A percentile compares a stretch with the other conserved stretches of the same genome.
phyloP scores from a whole-genome alignment of 2,113 vertebrate genomes.

The Willisornis vidua region DNA sequence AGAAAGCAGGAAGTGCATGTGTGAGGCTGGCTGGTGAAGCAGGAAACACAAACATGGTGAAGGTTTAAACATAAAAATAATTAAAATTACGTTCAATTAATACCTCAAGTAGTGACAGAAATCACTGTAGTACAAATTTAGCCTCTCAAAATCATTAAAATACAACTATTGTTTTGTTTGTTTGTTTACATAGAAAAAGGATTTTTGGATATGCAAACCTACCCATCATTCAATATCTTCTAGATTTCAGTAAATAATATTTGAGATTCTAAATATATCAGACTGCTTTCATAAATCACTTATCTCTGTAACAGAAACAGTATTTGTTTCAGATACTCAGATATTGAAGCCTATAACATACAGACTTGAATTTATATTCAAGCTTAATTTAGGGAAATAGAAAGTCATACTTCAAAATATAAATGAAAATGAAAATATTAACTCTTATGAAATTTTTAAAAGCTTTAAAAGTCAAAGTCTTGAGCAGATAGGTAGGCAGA shows the following conservation, averaged over 20 bases:
- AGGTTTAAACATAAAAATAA: neutral
- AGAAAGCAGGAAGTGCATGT: neutral
- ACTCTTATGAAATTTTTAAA: neutral
- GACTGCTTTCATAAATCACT: neutral
- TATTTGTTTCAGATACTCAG: neutral
- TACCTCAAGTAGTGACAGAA: neutral
- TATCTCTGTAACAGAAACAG: neutral
- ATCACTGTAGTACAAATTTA: neutral
- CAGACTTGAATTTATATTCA: neutral
- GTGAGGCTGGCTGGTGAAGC: neutral
- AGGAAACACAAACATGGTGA: neutral
- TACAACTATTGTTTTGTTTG: neutral
- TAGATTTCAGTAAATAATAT: neutral
- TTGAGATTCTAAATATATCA: neutral
- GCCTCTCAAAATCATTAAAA: neutral
- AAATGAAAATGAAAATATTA: neutral
- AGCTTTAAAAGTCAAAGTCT: neutral
- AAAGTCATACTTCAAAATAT: neutral
- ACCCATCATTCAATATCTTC: neutral
- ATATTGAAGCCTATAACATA: neutral
- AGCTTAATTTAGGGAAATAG: neutral
- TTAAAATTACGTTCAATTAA: neutral
- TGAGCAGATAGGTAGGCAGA: neutral
- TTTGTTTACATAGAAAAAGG: neutral
- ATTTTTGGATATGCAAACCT: neutral